Evolutionary conservation across 2,888 invertebrate genomes (phyloP).

Genomic region (Drosophila greeni): DNA sequence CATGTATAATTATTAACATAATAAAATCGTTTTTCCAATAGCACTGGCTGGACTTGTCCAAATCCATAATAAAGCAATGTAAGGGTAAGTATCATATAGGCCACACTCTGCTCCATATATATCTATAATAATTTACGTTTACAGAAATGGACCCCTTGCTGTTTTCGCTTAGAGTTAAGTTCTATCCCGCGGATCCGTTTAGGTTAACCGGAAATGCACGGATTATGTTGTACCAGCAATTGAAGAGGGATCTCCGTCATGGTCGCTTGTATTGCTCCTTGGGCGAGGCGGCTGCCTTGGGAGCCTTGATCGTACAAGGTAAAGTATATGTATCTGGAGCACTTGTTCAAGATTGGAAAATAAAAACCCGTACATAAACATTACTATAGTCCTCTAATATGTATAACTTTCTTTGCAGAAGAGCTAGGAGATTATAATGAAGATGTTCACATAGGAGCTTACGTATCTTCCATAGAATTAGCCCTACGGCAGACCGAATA

Average conservation of each 20-base stretch:
- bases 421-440: slow-evolving; percentile 97
- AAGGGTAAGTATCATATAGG: slow-evolving; percentile 83
- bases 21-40: slow-evolving; percentile 78
- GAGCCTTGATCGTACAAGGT: slow-evolving; percentile 96
- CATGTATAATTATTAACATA: too few relatives aligned
- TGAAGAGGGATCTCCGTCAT: slow-evolving; percentile 95
- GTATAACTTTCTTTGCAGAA: slow-evolving; percentile 81
- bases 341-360: neutral
- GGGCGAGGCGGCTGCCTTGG: slow-evolving; percentile 92
- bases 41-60: slow-evolving; percentile 96
- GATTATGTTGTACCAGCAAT: slow-evolving; percentile 96
- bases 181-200: slow-evolving; percentile 97
- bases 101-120: too few relatives aligned
- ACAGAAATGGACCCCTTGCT: slow-evolving; percentile 93
- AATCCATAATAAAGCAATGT: slow-evolving; percentile 93
- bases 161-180: slow-evolving; percentile 98
- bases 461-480: slow-evolving; percentile 94
- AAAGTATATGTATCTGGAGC: neutral
- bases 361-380: too few relatives aligned
- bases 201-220: slow-evolving; percentile 96
- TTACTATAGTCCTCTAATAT: neutral
- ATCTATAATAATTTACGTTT: neutral
- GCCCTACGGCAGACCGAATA: slow-evolving; percentile 94
- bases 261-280: slow-evolving; percentile 95
- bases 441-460: slow-evolving; percentile 91